These are phyloP conservation scores for Trypoxylus dichotomus DNA, from an alignment of 1,140 invertebrate genomes.

Conservation along the genomic window DNA sequence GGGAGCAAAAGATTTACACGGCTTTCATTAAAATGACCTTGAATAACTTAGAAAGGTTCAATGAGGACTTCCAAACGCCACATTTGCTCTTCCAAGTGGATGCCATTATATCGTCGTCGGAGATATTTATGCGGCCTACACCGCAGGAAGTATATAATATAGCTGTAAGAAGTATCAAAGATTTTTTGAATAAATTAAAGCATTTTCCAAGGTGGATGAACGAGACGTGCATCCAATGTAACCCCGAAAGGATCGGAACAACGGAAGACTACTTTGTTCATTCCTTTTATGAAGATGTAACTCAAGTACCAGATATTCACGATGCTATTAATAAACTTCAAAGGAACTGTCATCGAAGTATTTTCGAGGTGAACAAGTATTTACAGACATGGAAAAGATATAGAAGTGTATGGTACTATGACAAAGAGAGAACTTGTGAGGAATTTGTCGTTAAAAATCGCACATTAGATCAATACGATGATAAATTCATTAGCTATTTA, in stretches of 20 bases:
- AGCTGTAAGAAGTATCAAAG: conserved; percentile 65
- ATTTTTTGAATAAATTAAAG: conserved; percentile 70
- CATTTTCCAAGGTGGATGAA: conserved; percentile 82
- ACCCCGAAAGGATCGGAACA: conserved; percentile 59
- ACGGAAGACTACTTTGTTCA: conserved; percentile 61
- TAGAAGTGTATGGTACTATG: conserved; percentile 76
- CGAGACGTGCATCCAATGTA: conserved; percentile 74
- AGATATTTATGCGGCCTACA: conserved; percentile 73
- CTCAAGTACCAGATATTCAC: conserved; percentile 66
- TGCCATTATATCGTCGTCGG: conserved; percentile 69
- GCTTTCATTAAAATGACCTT: conserved; percentile 64
- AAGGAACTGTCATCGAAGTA: conserved; percentile 60
- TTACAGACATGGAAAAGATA: conserved; percentile 77
- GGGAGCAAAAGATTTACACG: conserved; percentile 70
- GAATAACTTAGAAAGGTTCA: conserved; percentile 72
- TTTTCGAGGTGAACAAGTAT: conserved; percentile 28
- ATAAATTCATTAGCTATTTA: conserved; percentile 81
- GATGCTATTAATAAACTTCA: conserved; percentile 69
- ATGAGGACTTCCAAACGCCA: conserved; percentile 61
- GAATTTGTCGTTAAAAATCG: conserved; percentile 74
- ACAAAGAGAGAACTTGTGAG: conserved; percentile 74
- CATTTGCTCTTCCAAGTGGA: conserved; percentile 77
- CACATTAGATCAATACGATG: conserved; percentile 75
- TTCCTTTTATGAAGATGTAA: conserved; percentile 80
- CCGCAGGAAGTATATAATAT: conserved; percentile 76